Conservation (phyloP, 2,113 vertebrate species). For the Lipotes vexillifer region DNA sequence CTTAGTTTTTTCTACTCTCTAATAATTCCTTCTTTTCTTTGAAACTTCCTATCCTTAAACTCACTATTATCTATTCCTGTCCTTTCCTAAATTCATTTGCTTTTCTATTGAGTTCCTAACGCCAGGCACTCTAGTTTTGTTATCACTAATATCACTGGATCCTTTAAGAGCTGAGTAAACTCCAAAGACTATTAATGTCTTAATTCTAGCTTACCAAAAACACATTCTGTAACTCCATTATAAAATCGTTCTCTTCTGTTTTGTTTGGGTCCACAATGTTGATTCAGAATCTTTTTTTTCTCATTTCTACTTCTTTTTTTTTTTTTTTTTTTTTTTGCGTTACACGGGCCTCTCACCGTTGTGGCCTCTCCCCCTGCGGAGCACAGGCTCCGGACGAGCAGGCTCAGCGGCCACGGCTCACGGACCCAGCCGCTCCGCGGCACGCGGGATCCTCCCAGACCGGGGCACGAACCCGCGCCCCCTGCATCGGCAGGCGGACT, state of each 20-base stretch:
- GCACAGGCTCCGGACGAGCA: too few species aligned
- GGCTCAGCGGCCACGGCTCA: too few species aligned
- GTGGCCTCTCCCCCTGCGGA: too few species aligned
- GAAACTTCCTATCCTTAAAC: neutral
- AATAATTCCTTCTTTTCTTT: neutral
- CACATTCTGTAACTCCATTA: neutral
- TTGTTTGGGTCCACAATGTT: neutral
- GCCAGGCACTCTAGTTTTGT: neutral
- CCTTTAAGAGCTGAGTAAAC: neutral
- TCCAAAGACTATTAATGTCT: neutral
- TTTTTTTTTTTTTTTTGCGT: too few species aligned
- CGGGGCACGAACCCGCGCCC: too few species aligned
- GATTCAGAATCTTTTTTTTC: neutral
- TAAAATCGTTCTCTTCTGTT: neutral
- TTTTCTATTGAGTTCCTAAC: neutral
- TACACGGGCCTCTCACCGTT: too few species aligned
- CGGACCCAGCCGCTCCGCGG: too few species aligned
- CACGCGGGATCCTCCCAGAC: too few species aligned
- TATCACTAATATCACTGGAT: neutral
- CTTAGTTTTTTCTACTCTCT: neutral
- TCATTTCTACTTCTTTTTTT: neutral
- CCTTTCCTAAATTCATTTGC: neutral
- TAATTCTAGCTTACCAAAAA: neutral
- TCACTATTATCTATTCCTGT: neutral
- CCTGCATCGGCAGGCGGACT: too few species aligned